A percentile compares a stretch with the other conserved stretches of the same genome.
These are phyloP conservation scores for Chelidonichthys spinosus DNA, from an alignment of 2,797 vertebrate genomes.

Conservation along the genomic window DNA sequence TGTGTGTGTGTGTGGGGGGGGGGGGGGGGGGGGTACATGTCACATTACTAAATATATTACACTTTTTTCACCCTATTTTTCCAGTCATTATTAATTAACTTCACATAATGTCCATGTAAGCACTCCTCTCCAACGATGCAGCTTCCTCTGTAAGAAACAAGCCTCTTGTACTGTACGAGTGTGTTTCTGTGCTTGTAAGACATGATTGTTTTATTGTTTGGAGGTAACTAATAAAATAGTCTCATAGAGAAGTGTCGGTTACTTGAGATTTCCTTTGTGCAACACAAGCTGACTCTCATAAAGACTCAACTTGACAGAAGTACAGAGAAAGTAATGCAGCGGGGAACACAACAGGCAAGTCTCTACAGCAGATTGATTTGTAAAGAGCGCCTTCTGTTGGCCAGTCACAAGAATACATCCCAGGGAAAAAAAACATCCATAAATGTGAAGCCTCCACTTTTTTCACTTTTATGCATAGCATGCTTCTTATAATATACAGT, in stretches of 20 bases:
- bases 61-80: constrained; percentile 23
- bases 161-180: constrained; percentile 33
- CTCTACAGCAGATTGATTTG: not conserved
- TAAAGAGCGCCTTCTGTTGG: constrained; percentile 51
- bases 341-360: not conserved
- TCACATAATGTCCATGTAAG: constrained; percentile 1
- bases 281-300: not conserved
- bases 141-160: constrained; percentile 24
- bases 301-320: not conserved
- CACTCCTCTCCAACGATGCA: not conserved
- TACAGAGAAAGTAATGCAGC: not conserved
- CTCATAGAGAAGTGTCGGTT: constrained; percentile 5
- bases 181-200: constrained; percentile 41
- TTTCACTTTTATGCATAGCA: not conserved
- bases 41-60: constrained; percentile 21
- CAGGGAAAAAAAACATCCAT: not conserved
- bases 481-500: not conserved
- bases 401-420: constrained; percentile 6
- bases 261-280: not conserved
- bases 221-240: constrained; percentile 45
- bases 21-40: constrained; percentile 22
- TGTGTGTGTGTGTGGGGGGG: too few species aligned
- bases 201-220: constrained; percentile 29
- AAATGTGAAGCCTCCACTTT: not conserved
- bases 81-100: constrained; percentile 11